phyloP scores from a whole-genome alignment of 1,140 invertebrate species.

The Drosophila sturtevanti region DNA sequence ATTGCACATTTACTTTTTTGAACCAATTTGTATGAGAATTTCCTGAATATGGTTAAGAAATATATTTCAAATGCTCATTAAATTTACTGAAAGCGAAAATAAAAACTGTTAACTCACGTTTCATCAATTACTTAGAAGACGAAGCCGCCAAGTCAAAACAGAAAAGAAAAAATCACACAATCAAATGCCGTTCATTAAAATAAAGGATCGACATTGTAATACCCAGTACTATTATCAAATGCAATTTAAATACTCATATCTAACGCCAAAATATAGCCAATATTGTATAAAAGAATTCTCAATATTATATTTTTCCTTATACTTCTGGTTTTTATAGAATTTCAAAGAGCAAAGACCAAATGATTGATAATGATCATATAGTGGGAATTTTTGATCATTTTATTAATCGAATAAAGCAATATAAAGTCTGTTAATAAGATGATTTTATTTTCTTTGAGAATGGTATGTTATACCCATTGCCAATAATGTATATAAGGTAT shows the following conservation, averaged over 20 bases:
- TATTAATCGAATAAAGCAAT: too few relatives aligned
- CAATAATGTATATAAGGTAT: neutral
- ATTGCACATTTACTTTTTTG: conserved; percentile 33
- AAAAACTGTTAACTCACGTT: conserved; percentile 76
- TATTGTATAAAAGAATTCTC: too few relatives aligned
- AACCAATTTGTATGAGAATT: conserved; percentile 67
- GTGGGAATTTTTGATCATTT: too few relatives aligned
- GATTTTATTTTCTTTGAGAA: too few relatives aligned
- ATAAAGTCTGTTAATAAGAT: too few relatives aligned
- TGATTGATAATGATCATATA: too few relatives aligned
- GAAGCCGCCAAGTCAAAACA: conserved; percentile 24
- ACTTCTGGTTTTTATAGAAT: too few relatives aligned
- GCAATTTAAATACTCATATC: too few relatives aligned
- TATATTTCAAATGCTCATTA: conserved; percentile 64
- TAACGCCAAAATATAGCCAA: too few relatives aligned
- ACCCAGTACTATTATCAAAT: neutral
- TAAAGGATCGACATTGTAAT: conserved; percentile 23
- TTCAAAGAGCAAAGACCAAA: too few relatives aligned
- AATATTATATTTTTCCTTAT: too few relatives aligned
- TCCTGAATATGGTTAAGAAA: conserved; percentile 63
- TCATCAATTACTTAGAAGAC: conserved; percentile 58
- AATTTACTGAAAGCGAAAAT: conserved; percentile 2
- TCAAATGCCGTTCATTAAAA: conserved; percentile 2
- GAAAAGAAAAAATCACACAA: conserved; percentile 17
- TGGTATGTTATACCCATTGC: neutral